Evolutionary conservation across 2,797 vertebrate species (phyloP).

Genomic region (Enteromius argenteus): DNA sequence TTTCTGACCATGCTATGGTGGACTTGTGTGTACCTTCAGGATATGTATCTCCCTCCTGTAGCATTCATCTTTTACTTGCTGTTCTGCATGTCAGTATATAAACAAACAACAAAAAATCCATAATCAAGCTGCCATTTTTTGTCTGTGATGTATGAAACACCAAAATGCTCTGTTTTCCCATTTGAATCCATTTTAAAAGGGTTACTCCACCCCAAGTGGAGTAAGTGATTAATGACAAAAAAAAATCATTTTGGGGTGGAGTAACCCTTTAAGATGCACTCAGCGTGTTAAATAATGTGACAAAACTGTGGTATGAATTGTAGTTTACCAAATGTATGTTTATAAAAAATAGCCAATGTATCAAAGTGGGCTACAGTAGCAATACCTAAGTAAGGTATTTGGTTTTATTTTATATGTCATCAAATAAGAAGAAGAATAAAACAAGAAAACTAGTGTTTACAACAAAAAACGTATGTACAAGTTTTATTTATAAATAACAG

Average conservation of each 20-base stretch:
- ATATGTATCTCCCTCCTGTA: slow-evolving; percentile 64
- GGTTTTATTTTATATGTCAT: slow-evolving; percentile 52
- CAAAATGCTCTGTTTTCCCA: slow-evolving; percentile 11
- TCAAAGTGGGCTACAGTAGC: slow-evolving; percentile 54
- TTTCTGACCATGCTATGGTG: slow-evolving; percentile 60
- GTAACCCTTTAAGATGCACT: slow-evolving; percentile 46
- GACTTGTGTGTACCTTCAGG: slow-evolving; percentile 62
- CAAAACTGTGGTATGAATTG: slow-evolving; percentile 56
- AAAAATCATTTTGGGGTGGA: too few relatives aligned
- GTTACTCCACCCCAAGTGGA: too few relatives aligned
- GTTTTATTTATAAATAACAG: slow-evolving; percentile 59
- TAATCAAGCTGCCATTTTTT: slow-evolving; percentile 53
- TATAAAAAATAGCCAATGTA: slow-evolving; percentile 48
- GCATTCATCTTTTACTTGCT: slow-evolving; percentile 65
- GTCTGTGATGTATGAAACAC: slow-evolving; percentile 49
- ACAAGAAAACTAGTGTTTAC: slow-evolving; percentile 48
- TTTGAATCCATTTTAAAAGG: neutral
- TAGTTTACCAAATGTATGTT: slow-evolving; percentile 48
- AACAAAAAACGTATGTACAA: slow-evolving; percentile 58
- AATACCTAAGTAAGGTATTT: slow-evolving; percentile 46
- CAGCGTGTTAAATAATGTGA: slow-evolving; percentile 50
- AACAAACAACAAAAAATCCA: slow-evolving; percentile 46
- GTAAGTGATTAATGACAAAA: too few relatives aligned
- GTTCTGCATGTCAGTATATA: slow-evolving; percentile 75
- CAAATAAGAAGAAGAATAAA: slow-evolving; percentile 55